These are phyloP conservation scores for Megalurothrips usitatus DNA, from an alignment of 2,888 invertebrate genomes.

Conservation along the genomic window DNA sequence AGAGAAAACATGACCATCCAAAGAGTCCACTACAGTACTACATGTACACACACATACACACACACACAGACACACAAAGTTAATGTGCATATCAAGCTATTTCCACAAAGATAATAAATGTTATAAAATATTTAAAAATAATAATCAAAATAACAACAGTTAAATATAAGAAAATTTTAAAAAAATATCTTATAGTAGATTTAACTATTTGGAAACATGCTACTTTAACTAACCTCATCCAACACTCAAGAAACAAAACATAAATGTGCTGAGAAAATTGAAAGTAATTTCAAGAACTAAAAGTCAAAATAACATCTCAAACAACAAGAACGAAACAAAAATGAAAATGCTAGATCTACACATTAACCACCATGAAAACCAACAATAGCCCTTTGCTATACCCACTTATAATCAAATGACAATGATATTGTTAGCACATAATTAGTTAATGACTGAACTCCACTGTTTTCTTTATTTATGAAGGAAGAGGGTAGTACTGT, in stretches of 20 bases:
- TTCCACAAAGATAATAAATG: neutral
- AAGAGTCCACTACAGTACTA: slow-evolving; percentile 22
- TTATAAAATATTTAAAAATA: neutral
- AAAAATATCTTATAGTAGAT: neutral
- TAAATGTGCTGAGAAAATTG: neutral
- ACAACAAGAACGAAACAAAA: neutral
- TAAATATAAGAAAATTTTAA: neutral
- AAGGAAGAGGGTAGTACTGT: no score
- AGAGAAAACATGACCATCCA: slow-evolving; percentile 23
- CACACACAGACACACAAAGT: neutral
- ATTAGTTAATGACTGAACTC: no score
- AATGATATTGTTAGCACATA: neutral
- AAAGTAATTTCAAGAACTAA: no score
- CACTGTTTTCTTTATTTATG: no score
- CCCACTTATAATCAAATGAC: slow-evolving; percentile 34
- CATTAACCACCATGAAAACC: neutral
- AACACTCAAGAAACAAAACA: neutral
- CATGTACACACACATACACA: slow-evolving; percentile 2
- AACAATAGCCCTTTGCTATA: slow-evolving; percentile 37
- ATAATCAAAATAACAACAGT: neutral
- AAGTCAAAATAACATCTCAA: neutral
- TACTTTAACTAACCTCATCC: no score
- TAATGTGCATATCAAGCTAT: slow-evolving; percentile 9
- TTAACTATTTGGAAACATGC: no score
- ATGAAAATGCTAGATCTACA: neutral